Conservation (phyloP, 2,888 invertebrate genomes). For the Lampropteryx suffumata region DNA sequence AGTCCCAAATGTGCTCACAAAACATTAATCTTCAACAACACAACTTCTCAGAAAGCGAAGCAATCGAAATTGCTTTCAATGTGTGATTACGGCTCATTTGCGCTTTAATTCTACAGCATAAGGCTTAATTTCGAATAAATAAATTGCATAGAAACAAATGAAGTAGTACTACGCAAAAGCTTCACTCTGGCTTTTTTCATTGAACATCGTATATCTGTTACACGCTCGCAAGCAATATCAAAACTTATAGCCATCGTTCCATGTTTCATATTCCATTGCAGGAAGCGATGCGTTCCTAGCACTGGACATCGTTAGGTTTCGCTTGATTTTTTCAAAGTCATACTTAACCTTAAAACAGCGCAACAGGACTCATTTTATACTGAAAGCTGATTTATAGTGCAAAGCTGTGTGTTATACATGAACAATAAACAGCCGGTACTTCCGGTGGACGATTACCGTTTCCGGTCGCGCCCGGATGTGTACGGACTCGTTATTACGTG, state of each 20-base stretch:
- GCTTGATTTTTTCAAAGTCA: neutral
- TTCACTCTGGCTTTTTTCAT: neutral
- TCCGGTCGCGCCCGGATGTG: constrained; percentile 48
- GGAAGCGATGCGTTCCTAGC: too few relatives aligned
- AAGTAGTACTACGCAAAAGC: neutral
- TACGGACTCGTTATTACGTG: constrained; percentile 44
- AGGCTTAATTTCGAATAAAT: constrained; percentile 23
- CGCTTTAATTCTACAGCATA: constrained; percentile 21
- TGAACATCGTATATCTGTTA: too few relatives aligned
- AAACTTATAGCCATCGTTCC: too few relatives aligned
- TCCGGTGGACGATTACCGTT: constrained; percentile 52
- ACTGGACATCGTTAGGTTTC: too few relatives aligned
- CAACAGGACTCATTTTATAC: neutral
- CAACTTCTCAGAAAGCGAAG: constrained; percentile 16
- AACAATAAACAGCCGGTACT: constrained; percentile 48
- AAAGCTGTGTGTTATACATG: constrained; percentile 25
- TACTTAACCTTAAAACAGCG: neutral
- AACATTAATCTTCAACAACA: constrained; percentile 13
- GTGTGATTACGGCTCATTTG: constrained; percentile 19
- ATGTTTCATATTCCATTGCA: neutral
- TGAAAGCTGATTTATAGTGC: neutral
- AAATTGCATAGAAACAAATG: neutral
- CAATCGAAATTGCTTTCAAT: constrained; percentile 13
- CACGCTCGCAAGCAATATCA: neutral
- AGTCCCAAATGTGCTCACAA: constrained; percentile 20